phyloP scores from a whole-genome alignment of 2,888 invertebrate species.

The Patella pellucida region DNA sequence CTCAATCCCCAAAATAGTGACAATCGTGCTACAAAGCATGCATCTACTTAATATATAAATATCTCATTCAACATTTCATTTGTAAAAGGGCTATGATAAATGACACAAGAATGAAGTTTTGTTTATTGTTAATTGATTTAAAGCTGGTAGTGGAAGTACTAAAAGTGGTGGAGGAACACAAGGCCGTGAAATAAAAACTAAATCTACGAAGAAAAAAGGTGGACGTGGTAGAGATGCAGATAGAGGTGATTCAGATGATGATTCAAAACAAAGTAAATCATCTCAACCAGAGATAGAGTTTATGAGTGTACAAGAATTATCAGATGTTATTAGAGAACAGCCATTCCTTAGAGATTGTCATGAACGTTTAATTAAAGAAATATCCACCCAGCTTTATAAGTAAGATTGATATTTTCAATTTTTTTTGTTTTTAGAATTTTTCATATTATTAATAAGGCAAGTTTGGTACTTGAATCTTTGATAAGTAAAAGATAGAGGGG shows the following conservation, averaged over 20 bases:
- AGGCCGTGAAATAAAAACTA: constrained; percentile 95
- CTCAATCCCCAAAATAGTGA: no score
- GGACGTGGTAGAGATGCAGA: constrained; percentile 73
- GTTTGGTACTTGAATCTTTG: no score
- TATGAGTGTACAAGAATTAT: constrained; percentile 77
- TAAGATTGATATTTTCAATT: constrained; percentile 62
- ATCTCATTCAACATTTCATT: no score
- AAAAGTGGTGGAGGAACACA: constrained; percentile 93
- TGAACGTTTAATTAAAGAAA: constrained; percentile 79
- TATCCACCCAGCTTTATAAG: constrained; percentile 81
- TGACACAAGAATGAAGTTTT: neutral
- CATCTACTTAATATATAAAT: no score
- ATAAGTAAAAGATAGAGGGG: no score
- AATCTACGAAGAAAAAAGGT: constrained; percentile 85
- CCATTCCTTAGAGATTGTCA: constrained; percentile 75
- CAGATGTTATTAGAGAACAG: constrained; percentile 75
- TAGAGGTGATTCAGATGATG: constrained; percentile 81
- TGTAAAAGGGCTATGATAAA: no score
- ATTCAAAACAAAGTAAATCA: neutral
- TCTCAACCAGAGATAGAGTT: constrained; percentile 46
- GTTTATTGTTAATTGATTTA: constrained; percentile 1
- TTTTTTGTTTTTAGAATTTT: neutral
- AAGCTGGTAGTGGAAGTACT: constrained; percentile 48
- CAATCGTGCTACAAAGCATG: no score
- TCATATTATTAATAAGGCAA: no score